Percentiles rank a stretch among this genome's conserved stretches.
phyloP scores from a whole-genome alignment of 1,140 invertebrate species.

The Lordiphosa clarofinis region DNA sequence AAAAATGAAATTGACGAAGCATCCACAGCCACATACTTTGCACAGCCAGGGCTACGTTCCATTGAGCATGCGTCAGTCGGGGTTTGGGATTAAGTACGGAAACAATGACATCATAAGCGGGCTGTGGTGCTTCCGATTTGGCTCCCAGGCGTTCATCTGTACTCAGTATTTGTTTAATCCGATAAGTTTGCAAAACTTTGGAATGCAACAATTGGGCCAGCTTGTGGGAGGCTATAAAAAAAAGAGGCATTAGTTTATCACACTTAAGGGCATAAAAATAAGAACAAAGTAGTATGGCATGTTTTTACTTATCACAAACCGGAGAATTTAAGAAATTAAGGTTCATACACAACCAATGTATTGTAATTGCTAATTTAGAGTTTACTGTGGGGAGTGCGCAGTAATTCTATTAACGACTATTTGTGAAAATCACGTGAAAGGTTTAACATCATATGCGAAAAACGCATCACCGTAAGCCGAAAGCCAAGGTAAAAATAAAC shows the following conservation, averaged over 20 bases:
- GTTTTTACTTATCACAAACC: no score
- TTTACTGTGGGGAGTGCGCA: no score
- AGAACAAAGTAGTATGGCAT: no score
- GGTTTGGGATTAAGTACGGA: constrained; percentile 89
- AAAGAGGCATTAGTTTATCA: not conserved
- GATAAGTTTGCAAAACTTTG: constrained; percentile 67
- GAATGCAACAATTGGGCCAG: constrained; percentile 53
- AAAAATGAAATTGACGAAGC: not conserved
- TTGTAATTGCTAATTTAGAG: no score
- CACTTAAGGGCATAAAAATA: no score
- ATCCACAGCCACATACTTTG: constrained; percentile 80
- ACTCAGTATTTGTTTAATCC: constrained; percentile 63
- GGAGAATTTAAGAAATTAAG: no score
- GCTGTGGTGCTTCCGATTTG: constrained; percentile 67
- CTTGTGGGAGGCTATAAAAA: constrained; percentile 46
- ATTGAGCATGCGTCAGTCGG: constrained; percentile 84
- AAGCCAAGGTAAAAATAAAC: no score
- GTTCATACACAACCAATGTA: no score
- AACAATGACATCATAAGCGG: constrained; percentile 88
- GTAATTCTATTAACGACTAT: no score
- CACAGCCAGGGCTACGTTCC: constrained; percentile 84
- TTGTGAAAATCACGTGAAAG: no score
- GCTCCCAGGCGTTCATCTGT: constrained; percentile 51
- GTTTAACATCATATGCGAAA: no score
- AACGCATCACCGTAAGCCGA: no score